These are phyloP conservation scores for Odontomyia ornata DNA, from an alignment of 2,888 invertebrate species.

Conservation along the genomic window DNA sequence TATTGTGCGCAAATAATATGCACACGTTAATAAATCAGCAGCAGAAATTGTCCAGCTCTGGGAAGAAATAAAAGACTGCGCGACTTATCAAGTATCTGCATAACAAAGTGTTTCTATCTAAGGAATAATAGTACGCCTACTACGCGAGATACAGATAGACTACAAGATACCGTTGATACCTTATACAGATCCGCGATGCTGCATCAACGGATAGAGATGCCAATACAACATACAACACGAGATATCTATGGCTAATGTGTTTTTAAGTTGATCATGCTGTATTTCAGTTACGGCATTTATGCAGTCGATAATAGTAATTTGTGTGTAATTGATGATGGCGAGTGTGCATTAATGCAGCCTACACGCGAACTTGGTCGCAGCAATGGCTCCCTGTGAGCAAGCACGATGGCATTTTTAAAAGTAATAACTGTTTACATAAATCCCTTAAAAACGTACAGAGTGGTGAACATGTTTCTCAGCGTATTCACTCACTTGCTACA, in stretches of 20 bases:
- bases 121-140: conserved; percentile 31
- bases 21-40: conserved; percentile 38
- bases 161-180: not conserved
- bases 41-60: not conserved
- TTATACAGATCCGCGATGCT: not conserved
- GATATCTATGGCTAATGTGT: conserved; percentile 26
- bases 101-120: conserved; percentile 1
- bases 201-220: not conserved
- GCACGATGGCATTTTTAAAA: conserved; percentile 1
- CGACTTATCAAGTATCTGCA: conserved; percentile 1
- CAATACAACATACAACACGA: not conserved
- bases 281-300: conserved; percentile 35
- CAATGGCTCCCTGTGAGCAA: not conserved
- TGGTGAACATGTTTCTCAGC: not conserved
- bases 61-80: not conserved
- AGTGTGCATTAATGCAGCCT: conserved; percentile 25
- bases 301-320: conserved; percentile 41
- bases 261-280: conserved; percentile 36
- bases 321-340: conserved; percentile 38
- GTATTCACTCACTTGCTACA: not conserved
- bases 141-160: conserved; percentile 1
- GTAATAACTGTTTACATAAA: conserved; percentile 37
- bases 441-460: conserved; percentile 23
- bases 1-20: conserved; percentile 35
- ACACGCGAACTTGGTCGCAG: not conserved